Evolutionary conservation across 1,140 invertebrate genomes (phyloP), one percentile per base, ranked within the genome.

Genomic region (Prorops nasuta): DNA sequence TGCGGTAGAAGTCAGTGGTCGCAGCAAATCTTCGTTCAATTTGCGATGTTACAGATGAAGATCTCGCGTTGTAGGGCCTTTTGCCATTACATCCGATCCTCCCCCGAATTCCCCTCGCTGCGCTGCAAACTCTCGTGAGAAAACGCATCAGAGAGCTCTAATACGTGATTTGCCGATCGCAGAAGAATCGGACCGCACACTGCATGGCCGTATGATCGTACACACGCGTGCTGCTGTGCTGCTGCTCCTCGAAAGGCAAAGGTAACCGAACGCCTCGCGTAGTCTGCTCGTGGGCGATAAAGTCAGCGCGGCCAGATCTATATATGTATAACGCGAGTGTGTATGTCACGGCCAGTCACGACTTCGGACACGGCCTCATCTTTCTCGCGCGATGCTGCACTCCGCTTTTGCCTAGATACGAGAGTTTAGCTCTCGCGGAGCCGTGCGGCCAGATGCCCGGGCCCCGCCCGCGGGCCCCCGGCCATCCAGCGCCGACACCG

Each of bases 1-100:
- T 72, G 69, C 62, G 69, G 68, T 72, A 60, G 61, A 61, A 51
- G 54, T 60, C 62, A 59, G 67, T 51, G 64, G 63, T 67, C 67
- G 69, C 61, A 62, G 63, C 64, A 56, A 69, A 71, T 67, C 63
- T 57, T 56, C 67, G 65, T 66, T 72, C 68, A 70, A 71, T 70
- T 66, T 72, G 60, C 62, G 66, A 63, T 70, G 67, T 70, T 70
- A 70, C 64, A 62, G 66, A 66, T 64, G 63, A 67, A 64, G 61
- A 65, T 63, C 57, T 54, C 49, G 41, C 40, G 59, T 60, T 60
- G n/a, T n/a, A n/a, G n/a, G n/a, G n/a, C n/a, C n/a, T n/a, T n/a
- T n/a, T n/a, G n/a, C n/a, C n/a, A n/a, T n/a, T n/a, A n/a, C n/a
- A 60, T 44, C 46, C 50, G 49, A 35, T 9, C 54, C n/a, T 48